Evolutionary conservation across 2,888 invertebrate species (phyloP).

Genomic region (Sinohyriopsis cumingii): DNA sequence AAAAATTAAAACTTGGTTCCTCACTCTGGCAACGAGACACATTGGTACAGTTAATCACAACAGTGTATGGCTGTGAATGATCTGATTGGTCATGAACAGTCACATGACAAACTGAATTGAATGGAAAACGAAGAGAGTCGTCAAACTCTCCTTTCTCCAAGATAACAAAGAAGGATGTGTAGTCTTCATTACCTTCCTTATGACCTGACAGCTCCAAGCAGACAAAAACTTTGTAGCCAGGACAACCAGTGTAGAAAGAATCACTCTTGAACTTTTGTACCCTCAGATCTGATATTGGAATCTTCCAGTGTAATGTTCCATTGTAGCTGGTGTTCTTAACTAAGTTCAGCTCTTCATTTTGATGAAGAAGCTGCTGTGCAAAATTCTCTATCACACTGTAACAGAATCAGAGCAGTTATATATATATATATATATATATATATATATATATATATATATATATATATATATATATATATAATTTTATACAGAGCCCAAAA

Average conservation of each 20-base stretch:
- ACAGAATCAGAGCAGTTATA: not conserved
- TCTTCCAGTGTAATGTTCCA: constrained; percentile 31
- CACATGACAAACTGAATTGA: constrained; percentile 24
- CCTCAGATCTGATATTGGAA: constrained; percentile 7
- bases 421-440: too few relatives aligned
- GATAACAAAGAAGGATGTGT: constrained; percentile 40
- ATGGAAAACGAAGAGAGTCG: constrained; percentile 46
- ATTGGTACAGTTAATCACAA: constrained; percentile 17
- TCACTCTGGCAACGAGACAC: constrained; percentile 20
- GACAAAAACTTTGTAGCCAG: constrained; percentile 52
- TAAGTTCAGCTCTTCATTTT: constrained; percentile 5
- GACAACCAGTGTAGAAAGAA: constrained; percentile 54
- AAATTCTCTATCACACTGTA: constrained; percentile 7
- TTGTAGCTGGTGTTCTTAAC: constrained; percentile 14
- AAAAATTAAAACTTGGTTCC: constrained; percentile 18
- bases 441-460: too few relatives aligned
- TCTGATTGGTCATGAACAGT: constrained; percentile 5
- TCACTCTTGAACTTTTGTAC: constrained; percentile 33
- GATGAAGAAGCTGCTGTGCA: not conserved
- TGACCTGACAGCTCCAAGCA: constrained; percentile 42
- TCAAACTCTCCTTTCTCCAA: constrained; percentile 54
- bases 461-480: too few relatives aligned
- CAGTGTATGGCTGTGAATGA: constrained; percentile 4
- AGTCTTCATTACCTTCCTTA: constrained; percentile 33
- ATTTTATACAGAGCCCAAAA: too few relatives aligned